Base-by-base conservation (phyloP, 2,888 invertebrate species). In the Cenopis cana region DNA sequence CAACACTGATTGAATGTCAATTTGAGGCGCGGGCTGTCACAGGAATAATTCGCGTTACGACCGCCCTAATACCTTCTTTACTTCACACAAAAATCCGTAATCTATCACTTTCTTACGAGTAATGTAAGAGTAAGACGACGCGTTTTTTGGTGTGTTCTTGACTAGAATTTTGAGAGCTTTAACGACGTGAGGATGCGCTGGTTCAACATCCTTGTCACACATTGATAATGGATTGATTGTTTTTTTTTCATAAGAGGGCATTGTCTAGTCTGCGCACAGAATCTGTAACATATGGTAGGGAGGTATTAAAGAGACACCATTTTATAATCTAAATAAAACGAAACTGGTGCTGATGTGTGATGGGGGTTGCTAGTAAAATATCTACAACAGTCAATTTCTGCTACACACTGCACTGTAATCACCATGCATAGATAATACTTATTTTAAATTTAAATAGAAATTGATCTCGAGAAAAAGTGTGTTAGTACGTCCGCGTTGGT, bases 1-100 rank as follows among this genome's bases (percentile, higher is more conserved):
- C 85, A 79, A 88, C 91, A 87, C 91, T 93, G 93, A 93, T 93
- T 91, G 92, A 92, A 93, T 93, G 92, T 89, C 92, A 93, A 92
- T 92, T 91, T 91, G 78, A 81, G 79, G 82, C 78, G 84, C 82
- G 82, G 84, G 71, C 72, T 73, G 74, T 69, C 72, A 73, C 73
- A 77, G 78, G 82, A 86, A 89, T 90, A 88, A 89, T 88, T 89
- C 79, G 85, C 77, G 77, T 85, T 89, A 86, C 68, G 55, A 46
- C 41, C 36, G 59, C 54, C 18, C 66, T 70, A 70, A 70, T 60
- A 60, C 55, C 65, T 60, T 18, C 64, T 52, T 60, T 54, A 61
- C 60, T 50, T 52, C 38, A 52, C 52, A 59, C 52, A 18, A 57
- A 46, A 57, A 46, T 56, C 64, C 10, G 55, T 3, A 9, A 57